Conservation (phyloP, 2,797 vertebrate species). For the Lutra lutra region DNA sequence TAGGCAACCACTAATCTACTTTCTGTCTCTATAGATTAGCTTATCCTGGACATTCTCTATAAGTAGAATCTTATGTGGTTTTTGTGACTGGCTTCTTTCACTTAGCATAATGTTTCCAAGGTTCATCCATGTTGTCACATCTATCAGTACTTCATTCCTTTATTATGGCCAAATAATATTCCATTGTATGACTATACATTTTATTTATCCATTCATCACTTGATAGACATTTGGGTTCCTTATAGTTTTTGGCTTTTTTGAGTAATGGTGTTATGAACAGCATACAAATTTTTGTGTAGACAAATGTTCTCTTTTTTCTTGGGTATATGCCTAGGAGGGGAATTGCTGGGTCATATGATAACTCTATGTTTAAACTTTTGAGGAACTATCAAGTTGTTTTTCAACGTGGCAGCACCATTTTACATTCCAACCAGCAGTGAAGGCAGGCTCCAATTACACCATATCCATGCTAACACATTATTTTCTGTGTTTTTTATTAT, state of each 20-base stretch:
- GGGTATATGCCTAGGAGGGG: not conserved
- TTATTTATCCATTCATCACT: not conserved
- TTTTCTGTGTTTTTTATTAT: not conserved
- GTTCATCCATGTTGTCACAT: not conserved
- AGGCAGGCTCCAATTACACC: not conserved
- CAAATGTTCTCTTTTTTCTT: not conserved
- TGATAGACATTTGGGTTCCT: not conserved
- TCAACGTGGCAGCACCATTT: not conserved
- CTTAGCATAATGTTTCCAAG: not conserved
- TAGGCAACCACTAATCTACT: not conserved
- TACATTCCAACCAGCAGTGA: not conserved
- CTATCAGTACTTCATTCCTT: not conserved
- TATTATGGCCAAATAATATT: not conserved
- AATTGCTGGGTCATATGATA: not conserved
- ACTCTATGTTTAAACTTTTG: not conserved
- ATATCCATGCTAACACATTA: not conserved
- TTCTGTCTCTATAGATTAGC: not conserved
- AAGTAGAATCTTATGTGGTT: not conserved
- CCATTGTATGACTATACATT: not conserved
- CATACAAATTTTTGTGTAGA: not conserved
- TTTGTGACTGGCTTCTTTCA: not conserved
- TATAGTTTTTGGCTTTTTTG: not conserved
- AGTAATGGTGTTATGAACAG: not conserved
- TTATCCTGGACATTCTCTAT: not conserved
- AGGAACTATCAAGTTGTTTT: not conserved